phyloP scores from a whole-genome alignment of 1,140 invertebrate species.

The Trachymyrmex cornetzi region DNA sequence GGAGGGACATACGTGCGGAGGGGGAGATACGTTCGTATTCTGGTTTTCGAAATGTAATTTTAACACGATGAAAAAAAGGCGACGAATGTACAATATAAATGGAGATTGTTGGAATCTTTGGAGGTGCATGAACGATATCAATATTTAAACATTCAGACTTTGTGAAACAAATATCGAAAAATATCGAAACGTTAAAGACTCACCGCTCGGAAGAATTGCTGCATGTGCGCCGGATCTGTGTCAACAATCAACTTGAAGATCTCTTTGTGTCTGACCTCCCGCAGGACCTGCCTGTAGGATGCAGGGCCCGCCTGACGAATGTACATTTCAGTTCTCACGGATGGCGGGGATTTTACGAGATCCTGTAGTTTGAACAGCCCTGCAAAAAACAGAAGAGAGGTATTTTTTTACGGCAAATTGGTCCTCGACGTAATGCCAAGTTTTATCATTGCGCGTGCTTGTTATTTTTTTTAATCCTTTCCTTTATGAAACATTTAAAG shows the following conservation, averaged over 20 bases:
- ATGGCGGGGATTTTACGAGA: constrained; percentile 91
- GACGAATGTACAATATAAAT: not conserved
- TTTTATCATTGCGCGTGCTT: not conserved
- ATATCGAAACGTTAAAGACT: constrained; percentile 82
- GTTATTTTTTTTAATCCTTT: constrained; percentile 16
- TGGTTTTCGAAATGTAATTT: not conserved
- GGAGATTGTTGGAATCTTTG: not conserved
- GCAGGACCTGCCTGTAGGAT: constrained; percentile 92
- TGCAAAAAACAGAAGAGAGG: constrained; percentile 82
- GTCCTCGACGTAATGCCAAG: not conserved
- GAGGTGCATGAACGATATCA: not conserved
- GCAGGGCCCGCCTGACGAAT: constrained; percentile 92
- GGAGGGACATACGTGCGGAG: not conserved
- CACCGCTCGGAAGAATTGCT: constrained; percentile 91
- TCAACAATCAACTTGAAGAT: constrained; percentile 95
- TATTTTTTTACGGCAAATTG: constrained; percentile 36
- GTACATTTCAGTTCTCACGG: constrained; percentile 92
- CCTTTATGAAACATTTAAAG: not conserved
- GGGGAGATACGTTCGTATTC: not conserved
- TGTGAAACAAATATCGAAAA: not conserved
- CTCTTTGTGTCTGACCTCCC: constrained; percentile 93
- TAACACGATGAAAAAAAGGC: not conserved
- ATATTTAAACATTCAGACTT: not conserved
- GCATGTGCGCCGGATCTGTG: constrained; percentile 88
- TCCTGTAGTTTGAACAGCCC: constrained; percentile 95